Base-by-base conservation (phyloP, 2,888 invertebrate species). In the Dynastes grantii region DNA sequence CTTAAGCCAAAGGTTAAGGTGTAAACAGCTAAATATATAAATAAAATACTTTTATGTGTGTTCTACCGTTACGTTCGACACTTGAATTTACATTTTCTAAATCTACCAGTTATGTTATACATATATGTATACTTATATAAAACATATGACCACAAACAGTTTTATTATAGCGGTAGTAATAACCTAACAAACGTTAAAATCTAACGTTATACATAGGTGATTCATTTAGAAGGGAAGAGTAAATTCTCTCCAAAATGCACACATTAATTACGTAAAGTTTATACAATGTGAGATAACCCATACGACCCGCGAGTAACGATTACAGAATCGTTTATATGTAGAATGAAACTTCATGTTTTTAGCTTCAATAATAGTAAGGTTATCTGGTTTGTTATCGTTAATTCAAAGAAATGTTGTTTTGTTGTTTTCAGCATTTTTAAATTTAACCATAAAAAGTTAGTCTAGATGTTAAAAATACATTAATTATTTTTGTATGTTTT, bases 221-320 rank as follows among this genome's bases (percentile, higher is more conserved):
- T 64, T 64, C 63, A 64, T 64, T 64, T 29, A 11, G 11, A 37
- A 29, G 63, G 32, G 27, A 64, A 64, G 5, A 64, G n/a, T 64
- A 64, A 64, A 64, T 64, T 64, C 63, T 29, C 37, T 29, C 11
- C 13, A 64, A 64, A 32, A 37, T 37, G 63, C 63, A 64, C 63
- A 64, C 63, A 64, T 32, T 64, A 64, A 27, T 64, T 64, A 32
- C 29, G 32, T 37, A 37, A 64, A 64, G 63, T 64, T 64, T 64
- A 64, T 37, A n/a, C 63, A 11, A n/a, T n/a, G n/a, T 64, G 63
- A 64, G 63, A 64, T 64, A 64, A 29, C 63, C 63, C 63, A 64
- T 29, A 29, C 27, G 63, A 64, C 63, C 63, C 29, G 63, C 22
- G n/a, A 37, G 29, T 29, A 64, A 64, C 29, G 63, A 64, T 64